Conservation (phyloP, 2,113 vertebrate species). For the Donacobius atricapilla region DNA sequence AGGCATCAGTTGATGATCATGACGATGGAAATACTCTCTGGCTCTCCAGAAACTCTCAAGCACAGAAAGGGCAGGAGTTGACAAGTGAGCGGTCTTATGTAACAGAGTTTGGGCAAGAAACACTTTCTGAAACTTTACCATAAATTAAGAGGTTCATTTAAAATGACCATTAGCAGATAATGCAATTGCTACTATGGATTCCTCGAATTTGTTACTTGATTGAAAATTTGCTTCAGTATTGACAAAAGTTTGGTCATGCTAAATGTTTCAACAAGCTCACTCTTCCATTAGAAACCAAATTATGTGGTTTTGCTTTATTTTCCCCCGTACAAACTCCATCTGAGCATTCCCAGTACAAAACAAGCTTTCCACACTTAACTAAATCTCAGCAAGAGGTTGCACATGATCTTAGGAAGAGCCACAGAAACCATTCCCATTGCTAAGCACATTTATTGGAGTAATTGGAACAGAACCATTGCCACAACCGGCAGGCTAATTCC, state of each 20-base stretch:
- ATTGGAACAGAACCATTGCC: slow-evolving; percentile 38
- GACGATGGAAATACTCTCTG: neutral
- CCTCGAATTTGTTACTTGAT: neutral
- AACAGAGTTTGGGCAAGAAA: neutral
- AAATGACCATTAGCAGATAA: neutral
- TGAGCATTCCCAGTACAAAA: slow-evolving; percentile 51
- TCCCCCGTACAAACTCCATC: slow-evolving; percentile 41
- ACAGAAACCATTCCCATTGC: slow-evolving; percentile 39
- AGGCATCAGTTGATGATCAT: slow-evolving; percentile 21
- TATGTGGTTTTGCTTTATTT: slow-evolving; percentile 15
- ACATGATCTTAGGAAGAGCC: slow-evolving; percentile 50
- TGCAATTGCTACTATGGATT: neutral
- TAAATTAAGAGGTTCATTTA: neutral
- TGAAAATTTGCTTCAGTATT: neutral
- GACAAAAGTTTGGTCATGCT: neutral
- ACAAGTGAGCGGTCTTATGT: neutral
- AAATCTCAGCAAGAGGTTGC: slow-evolving; percentile 39
- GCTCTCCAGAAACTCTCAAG: slow-evolving; percentile 6
- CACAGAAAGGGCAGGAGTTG: neutral
- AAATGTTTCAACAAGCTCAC: slow-evolving; percentile 12
- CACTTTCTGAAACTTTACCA: neutral
- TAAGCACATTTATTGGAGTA: slow-evolving; percentile 11
- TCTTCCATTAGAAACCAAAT: slow-evolving; percentile 37
- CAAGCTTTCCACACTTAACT: slow-evolving; percentile 47
- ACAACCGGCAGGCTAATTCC: slow-evolving; percentile 27